Percentiles rank a stretch among this genome's conserved stretches.
These are phyloP conservation scores for Penelope pileata DNA, from an alignment of 2,113 vertebrate species.

Conservation along the genomic window DNA sequence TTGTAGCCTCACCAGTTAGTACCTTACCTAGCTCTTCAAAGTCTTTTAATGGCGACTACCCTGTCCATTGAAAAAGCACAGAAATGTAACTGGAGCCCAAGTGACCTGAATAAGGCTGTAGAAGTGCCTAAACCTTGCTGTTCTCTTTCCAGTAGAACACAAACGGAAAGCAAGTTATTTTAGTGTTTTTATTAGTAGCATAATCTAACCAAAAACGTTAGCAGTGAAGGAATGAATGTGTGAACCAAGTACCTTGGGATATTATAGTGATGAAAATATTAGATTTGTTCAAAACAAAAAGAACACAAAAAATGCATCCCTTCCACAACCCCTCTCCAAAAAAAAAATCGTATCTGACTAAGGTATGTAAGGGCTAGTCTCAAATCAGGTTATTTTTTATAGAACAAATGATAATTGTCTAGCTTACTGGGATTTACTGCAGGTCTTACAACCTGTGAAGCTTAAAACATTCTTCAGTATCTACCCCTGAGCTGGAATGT, in stretches of 20 bases:
- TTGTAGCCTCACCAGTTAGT: neutral
- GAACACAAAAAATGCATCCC: neutral
- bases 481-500: neutral
- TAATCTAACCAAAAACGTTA: neutral
- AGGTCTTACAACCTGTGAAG: neutral
- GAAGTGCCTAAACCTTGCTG: neutral
- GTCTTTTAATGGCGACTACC: neutral
- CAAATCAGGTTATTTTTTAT: neutral
- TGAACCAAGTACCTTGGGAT: neutral
- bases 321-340: too few relatives aligned
- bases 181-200: neutral
- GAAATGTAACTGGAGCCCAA: neutral
- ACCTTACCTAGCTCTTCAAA: neutral
- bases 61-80: neutral
- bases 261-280: neutral
- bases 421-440: fast-evolving
- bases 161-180: neutral
- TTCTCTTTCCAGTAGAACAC: neutral
- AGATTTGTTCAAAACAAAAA: neutral
- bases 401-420: neutral
- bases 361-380: neutral
- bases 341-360: neutral
- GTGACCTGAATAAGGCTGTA: neutral
- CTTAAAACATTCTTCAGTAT: neutral
- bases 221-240: neutral